Conservation (phyloP, 2,113 vertebrate species). For the Oncorhynchus gorbuscha region DNA sequence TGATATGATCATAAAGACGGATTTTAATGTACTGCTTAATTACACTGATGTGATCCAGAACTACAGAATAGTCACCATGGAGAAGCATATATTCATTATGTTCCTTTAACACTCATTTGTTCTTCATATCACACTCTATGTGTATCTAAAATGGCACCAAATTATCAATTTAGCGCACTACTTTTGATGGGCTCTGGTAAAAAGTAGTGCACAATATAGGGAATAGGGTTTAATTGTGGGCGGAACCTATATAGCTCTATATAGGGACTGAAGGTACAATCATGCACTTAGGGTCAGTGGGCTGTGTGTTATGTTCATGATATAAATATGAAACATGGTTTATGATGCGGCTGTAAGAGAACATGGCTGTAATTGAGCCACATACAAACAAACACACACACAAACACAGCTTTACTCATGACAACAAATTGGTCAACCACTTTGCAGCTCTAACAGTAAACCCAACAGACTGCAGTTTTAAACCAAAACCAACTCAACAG, state of each 20-base stretch:
- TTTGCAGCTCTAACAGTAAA: no score
- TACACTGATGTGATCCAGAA: slow-evolving; percentile 63
- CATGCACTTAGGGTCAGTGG: background rate
- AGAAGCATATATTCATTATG: background rate
- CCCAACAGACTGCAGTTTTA: no score
- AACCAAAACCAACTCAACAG: no score
- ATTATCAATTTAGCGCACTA: background rate
- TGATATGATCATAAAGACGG: slow-evolving; percentile 74
- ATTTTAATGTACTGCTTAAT: slow-evolving; percentile 80
- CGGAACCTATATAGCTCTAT: background rate
- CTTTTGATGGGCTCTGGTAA: no score
- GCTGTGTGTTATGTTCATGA: background rate
- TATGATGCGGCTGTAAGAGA: background rate
- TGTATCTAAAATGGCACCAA: no score
- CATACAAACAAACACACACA: background rate
- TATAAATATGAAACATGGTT: background rate
- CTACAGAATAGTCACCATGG: slow-evolving; percentile 17
- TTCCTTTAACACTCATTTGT: no score
- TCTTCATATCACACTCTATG: no score
- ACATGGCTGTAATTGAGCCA: background rate
- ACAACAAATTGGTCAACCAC: background rate
- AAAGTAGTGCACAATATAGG: no score
- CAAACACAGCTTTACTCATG: background rate
- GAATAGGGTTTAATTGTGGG: no score
- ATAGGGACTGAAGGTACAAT: background rate